A percentile compares a stretch with the other conserved stretches of the same genome.
phyloP scores from a whole-genome alignment of 2,888 invertebrate species.

The Trichogramma dendrolimi region DNA sequence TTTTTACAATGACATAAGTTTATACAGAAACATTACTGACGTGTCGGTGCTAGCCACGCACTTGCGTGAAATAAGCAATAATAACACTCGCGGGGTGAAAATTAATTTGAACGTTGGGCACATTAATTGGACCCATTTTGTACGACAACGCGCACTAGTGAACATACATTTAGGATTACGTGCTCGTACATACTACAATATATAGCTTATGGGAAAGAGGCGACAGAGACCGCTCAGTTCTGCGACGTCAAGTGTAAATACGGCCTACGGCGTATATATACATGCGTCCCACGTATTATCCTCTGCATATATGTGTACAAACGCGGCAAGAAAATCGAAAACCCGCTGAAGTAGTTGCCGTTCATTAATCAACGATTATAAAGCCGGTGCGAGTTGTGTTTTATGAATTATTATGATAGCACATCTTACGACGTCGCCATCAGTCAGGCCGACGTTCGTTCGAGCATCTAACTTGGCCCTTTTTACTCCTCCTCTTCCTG shows the following conservation, averaged over 20 bases:
- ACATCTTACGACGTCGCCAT: slow-evolving; percentile 51
- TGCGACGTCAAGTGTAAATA: too few relatives aligned
- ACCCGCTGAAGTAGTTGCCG: not conserved
- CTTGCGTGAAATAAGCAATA: too few relatives aligned
- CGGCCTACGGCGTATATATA: too few relatives aligned
- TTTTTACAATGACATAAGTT: too few relatives aligned
- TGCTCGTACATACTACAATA: slow-evolving; percentile 18
- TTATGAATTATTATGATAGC: slow-evolving; percentile 52
- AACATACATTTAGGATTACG: not conserved
- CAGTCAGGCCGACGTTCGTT: slow-evolving; percentile 39
- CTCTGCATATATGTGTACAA: too few relatives aligned
- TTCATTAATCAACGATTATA: slow-evolving; percentile 50
- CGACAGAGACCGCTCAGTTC: slow-evolving; percentile 2
- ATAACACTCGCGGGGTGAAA: too few relatives aligned
- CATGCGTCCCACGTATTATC: too few relatives aligned
- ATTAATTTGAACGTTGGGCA: too few relatives aligned
- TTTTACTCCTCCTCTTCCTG: slow-evolving; percentile 7
- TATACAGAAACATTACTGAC: too few relatives aligned
- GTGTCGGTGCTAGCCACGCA: too few relatives aligned
- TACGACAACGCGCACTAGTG: slow-evolving; percentile 8
- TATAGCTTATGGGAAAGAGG: slow-evolving; percentile 39
- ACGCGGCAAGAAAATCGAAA: too few relatives aligned
- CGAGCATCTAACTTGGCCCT: slow-evolving; percentile 39
- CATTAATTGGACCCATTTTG: too few relatives aligned
- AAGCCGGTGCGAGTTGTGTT: slow-evolving; percentile 41